Base-by-base conservation (phyloP, 2,113 vertebrate species). In the Anoplopoma fimbria region DNA sequence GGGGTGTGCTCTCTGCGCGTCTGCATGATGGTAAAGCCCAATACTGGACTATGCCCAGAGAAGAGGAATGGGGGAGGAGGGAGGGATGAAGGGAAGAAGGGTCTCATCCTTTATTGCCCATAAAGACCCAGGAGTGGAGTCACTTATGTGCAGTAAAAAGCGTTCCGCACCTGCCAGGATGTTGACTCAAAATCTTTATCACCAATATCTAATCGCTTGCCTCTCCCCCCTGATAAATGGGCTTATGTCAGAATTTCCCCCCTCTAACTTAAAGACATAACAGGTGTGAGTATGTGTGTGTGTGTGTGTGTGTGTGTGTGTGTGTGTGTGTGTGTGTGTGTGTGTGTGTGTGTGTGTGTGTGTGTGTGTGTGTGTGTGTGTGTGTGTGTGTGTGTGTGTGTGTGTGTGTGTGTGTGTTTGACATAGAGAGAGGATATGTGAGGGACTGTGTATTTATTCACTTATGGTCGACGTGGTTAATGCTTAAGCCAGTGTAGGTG, bases 181-280 rank as follows among this genome's bases (percentile, higher is more conserved):
- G 95, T 98, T 98, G 96, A 96, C 96, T 95, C 93, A 95, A 96
- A 96, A 91, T 90, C 97, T 96, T 95, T 95, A 94, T 96, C 95
- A 94, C 95, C 94, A 95, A 96, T 96, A 96, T 95, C 95, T 97
- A 96, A 96, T 96, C 95, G 84, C 90, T 89, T 60, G 75, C 77
- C 87, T 88, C 77, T 85, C 83, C 69, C 62, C 81, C 53, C 2
- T 84, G 96, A 98, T 96, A 96, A 96, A 96, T 95, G 94, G 95
- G 90, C 95, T 96, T 92, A 58, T 80, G 92, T 92, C 73, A 2
- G 91, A 95, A 93, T 94, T 94, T 91, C 89, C 25, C 70, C 75
- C 83, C 77, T 91, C 92, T 77, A 84, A 88, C 89, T 91, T 77
- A 73, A 86, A 94, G 84, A 74, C 2, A 51, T 0, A 0, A 94